phyloP scores from a whole-genome alignment of 2,797 vertebrate genomes.

The Cercopithecus hamlyni region DNA sequence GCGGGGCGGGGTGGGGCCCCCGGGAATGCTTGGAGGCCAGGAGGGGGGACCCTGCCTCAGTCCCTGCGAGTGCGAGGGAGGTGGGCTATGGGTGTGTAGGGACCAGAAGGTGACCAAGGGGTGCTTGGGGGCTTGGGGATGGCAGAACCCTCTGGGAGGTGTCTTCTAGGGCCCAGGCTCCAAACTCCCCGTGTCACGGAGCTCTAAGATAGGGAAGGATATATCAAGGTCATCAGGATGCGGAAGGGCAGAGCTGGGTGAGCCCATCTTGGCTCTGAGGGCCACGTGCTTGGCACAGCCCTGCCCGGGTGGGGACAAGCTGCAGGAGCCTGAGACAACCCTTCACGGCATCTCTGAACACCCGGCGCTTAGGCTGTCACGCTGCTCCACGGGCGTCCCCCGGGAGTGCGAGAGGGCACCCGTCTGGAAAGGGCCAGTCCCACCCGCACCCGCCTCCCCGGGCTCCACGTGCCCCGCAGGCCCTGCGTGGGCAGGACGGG shows the following conservation, averaged over 20 bases:
- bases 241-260: not conserved
- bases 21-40: not conserved
- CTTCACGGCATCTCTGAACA: not conserved
- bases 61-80: not conserved
- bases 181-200: not conserved
- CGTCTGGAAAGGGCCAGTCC: not conserved
- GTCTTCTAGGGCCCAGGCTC: not conserved
- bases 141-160: not conserved
- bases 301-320: not conserved
- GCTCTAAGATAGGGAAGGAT: not conserved
- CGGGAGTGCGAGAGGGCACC: not conserved
- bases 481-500: accelerated
- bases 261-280: not conserved
- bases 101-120: not conserved
- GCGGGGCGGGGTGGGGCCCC: not conserved
- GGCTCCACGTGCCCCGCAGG: accelerated
- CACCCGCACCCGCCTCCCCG: accelerated
- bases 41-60: not conserved
- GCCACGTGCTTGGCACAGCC: not conserved
- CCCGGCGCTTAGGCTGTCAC: accelerated
- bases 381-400: not conserved
- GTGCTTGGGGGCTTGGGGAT: not conserved
- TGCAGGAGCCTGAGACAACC: not conserved
- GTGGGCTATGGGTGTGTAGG: not conserved
- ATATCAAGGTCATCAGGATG: not conserved